These are phyloP conservation scores for Lasioglossum baleicum DNA, from an alignment of 1,140 invertebrate species.

Conservation along the genomic window DNA sequence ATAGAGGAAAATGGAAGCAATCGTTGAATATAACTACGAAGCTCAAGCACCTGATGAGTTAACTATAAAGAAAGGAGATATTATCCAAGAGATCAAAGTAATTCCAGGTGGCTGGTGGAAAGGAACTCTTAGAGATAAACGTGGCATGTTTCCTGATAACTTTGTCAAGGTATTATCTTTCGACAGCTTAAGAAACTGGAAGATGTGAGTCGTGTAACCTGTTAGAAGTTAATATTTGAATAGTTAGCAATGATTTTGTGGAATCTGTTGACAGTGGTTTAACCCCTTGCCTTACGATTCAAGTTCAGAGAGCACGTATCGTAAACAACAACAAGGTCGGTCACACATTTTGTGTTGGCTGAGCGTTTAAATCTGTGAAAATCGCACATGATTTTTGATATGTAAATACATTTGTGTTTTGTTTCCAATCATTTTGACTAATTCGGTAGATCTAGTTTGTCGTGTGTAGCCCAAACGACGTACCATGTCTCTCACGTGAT, in stretches of 20 bases:
- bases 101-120: conserved; percentile 98
- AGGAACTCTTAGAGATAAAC: conserved; percentile 92
- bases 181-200: neutral
- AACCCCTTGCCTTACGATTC: too few species aligned
- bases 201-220: neutral
- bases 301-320: too few species aligned
- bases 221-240: neutral
- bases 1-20: conserved; percentile 82
- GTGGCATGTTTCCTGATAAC: conserved; percentile 98
- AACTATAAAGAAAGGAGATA: conserved; percentile 92
- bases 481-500: too few species aligned
- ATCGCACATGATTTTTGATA: too few species aligned
- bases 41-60: conserved; percentile 92
- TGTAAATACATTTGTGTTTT: too few species aligned
- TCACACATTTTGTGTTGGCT: too few species aligned
- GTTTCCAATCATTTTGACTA: too few species aligned
- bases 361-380: too few species aligned
- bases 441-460: too few species aligned
- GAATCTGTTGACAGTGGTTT: neutral
- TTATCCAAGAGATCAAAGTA: conserved; percentile 90
- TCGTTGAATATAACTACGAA: conserved; percentile 90
- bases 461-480: too few species aligned
- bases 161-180: conserved; percentile 88
- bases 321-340: too few species aligned
- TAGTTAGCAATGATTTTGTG: neutral